Evolutionary conservation across 1,140 invertebrate species (phyloP), one percentile per base, ranked within the genome.

Genomic region (Ceratosolen fusciceps): DNA sequence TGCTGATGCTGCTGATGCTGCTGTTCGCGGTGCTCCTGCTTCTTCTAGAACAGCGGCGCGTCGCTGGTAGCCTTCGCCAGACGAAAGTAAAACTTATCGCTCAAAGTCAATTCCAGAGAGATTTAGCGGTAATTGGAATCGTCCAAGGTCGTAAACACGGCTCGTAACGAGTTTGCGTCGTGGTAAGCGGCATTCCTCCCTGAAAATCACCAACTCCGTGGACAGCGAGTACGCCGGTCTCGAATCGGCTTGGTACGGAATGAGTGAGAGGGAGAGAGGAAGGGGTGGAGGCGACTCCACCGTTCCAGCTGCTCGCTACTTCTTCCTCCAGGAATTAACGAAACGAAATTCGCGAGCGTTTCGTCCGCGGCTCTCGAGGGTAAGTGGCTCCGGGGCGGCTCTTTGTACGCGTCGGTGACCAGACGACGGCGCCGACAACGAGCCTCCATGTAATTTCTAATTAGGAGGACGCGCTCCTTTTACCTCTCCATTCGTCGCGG

Each of bases 141-240:
- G 80, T 77, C 80, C 80, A 77, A 81, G 80, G 74, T 81, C 80
- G 80, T 81, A 81, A 81, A 81, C 80, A 81, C 74, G 74, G 54
- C 80, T 62, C 54, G 75, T 81, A 81, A 81, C 75, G 80, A 81
- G 80, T 81, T 81, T 80, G 60, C 74, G 74, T 76, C 72, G 65
- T 58, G 80, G 80, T 80, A 79, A 82, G 80, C 83, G 82, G 80
- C 83, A 80, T 80, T 81, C 80, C 74, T 68, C 79, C 81, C 82
- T 83, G 79, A 79, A 81, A 81, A 77, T 80, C 79, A 74, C 70
- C 62, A 80, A 74, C 75, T 65, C 71, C 26, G 81, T 37, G 76
- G 77, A 77, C 79, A 80, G 60, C 47, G 26, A 49, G 47, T 24
- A 29, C 39, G n/a, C 31, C 70, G 43, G 43, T 16, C 8, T 9